Percentiles rank a stretch among this genome's conserved stretches.
phyloP scores from a whole-genome alignment of 1,140 invertebrate species.

The Coelopa frigida region DNA sequence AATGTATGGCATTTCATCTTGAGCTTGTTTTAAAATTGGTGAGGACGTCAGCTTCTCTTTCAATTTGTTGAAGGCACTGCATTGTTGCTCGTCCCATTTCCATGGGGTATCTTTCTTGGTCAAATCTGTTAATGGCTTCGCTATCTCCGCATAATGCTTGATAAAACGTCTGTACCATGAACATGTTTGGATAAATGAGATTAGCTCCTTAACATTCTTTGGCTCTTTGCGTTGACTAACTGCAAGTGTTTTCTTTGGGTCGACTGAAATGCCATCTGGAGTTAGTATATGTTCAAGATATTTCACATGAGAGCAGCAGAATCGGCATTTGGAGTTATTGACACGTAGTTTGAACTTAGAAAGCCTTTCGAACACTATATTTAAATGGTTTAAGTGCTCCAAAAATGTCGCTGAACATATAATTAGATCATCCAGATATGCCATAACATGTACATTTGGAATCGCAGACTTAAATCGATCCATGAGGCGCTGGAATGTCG shows the following conservation, averaged over 20 bases:
- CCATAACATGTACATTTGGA: background rate
- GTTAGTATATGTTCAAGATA: too few species aligned
- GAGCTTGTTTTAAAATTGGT: constrained; percentile 19
- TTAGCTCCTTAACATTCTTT: too few species aligned
- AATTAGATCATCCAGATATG: background rate
- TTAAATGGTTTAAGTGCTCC: background rate
- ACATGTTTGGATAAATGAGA: constrained; percentile 19
- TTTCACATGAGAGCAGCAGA: too few species aligned
- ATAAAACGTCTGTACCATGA: constrained; percentile 24
- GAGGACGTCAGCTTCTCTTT: constrained; percentile 10
- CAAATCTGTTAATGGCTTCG: constrained; percentile 15
- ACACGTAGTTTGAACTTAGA: background rate
- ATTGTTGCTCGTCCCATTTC: constrained; percentile 8
- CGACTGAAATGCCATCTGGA: too few species aligned
- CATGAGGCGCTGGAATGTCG: constrained; percentile 43
- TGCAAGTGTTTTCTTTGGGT: too few species aligned
- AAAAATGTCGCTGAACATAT: background rate
- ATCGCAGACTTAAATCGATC: constrained; percentile 21
- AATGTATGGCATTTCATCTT: constrained; percentile 21
- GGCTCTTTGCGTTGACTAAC: too few species aligned
- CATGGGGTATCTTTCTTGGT: constrained; percentile 16
- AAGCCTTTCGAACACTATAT: background rate
- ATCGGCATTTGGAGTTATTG: constrained; percentile 24
- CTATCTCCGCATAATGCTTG: constrained; percentile 15
- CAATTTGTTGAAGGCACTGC: constrained; percentile 8